Base-by-base conservation (phyloP, 2,888 invertebrate species). In the Fabriciana adippe region DNA sequence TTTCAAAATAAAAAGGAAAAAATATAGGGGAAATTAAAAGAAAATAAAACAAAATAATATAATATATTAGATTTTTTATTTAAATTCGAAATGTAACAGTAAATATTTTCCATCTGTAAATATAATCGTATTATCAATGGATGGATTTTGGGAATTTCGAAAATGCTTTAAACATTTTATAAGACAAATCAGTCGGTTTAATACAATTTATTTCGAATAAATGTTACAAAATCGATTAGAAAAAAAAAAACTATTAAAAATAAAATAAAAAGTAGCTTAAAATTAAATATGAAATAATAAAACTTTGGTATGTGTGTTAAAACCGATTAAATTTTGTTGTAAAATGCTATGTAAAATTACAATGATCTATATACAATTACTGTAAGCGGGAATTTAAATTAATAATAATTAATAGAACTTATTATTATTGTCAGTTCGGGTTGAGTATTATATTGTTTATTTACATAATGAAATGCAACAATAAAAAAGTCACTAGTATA, bases 241-340 rank as follows among this genome's bases (percentile, higher is more conserved):
- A 78, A 77, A 75, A 77, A 75, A 82, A 82, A 82, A 80, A 79
- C 79, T 82, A 50, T 60, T 14, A 18, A 45, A 81, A 80, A 83
- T 80, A 83, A 75, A 83, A 83, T 79, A 82, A 78, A 82, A 86
- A 86, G 78, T 85, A 85, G 85, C 86, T 88, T 87, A 90, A 86
- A 87, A 84, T 88, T 89, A 90, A 85, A 81, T 83, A 84, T 87
- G 85, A 88, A 88, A 90, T 88, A 89, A 85, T 86, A 88, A 89
- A 91, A 92, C 92, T 92, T 92, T 92, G 92, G 92, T 91, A 92
- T 92, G 83, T 87, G 87, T 88, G 88, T 89, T 91, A 89, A 88
- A 87, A 89, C 91, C 90, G 89, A 91, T 90, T 89, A 86, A 85
- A 85, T 88, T 89, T 91, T 88, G 86, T 85, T 86, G 85, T 88